A percentile compares a stretch with the other conserved stretches of the same genome.
Evolutionary conservation across 2,113 vertebrate species (phyloP).

Genomic region (Thalassoma bifasciatum): DNA sequence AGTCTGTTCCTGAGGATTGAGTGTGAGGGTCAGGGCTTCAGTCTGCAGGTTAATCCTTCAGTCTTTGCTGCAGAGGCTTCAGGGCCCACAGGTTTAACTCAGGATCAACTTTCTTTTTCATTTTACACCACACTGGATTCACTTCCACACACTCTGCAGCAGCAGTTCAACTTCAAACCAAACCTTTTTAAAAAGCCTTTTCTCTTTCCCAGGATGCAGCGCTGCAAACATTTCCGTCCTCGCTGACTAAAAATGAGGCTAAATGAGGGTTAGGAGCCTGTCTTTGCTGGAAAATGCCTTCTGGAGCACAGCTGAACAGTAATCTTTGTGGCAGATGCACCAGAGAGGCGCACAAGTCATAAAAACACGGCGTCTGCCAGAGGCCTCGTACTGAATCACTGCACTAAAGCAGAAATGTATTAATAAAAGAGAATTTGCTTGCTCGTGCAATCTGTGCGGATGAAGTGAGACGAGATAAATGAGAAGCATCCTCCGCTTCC

Average conservation of each 20-base stretch:
- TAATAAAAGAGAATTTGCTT: constrained; percentile 57
- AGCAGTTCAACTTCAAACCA: background rate
- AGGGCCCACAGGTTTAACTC: background rate
- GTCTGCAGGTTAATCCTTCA: background rate
- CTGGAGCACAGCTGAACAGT: constrained; percentile 60
- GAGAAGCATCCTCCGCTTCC: constrained; percentile 6
- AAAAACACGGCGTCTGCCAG: constrained; percentile 57
- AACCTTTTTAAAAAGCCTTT: background rate
- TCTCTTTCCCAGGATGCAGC: background rate
- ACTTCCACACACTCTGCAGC: background rate
- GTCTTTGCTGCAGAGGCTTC: background rate
- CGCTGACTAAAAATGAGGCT: constrained; percentile 14
- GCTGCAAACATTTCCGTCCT: constrained; percentile 26
- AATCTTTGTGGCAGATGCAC: constrained; percentile 66
- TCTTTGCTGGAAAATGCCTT: constrained; percentile 39
- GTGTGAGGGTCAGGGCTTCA: background rate
- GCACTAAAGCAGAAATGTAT: constrained; percentile 55
- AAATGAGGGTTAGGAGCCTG: constrained; percentile 28
- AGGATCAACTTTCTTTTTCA: background rate
- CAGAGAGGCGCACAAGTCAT: constrained; percentile 55
- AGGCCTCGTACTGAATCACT: constrained; percentile 56
- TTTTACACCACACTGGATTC: background rate
- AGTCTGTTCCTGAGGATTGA: too few species aligned
- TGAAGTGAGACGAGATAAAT: constrained; percentile 51
- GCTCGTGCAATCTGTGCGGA: constrained; percentile 35